phyloP scores from a whole-genome alignment of 2,888 invertebrate genomes.

The Lasioglossum lativentre region DNA sequence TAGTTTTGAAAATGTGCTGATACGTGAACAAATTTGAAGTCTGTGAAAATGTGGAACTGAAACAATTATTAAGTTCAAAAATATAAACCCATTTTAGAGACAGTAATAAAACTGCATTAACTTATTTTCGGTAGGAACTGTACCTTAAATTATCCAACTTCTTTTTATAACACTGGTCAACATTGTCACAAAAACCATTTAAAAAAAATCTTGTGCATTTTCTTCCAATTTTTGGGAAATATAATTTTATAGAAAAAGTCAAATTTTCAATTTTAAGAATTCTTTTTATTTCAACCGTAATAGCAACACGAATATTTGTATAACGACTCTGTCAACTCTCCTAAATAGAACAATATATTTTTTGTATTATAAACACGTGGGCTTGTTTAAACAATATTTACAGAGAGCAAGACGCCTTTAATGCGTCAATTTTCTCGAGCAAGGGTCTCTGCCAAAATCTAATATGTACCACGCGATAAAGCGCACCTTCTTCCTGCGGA shows the following conservation, averaged over 20 bases:
- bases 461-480: not conserved
- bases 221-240: too few relatives aligned
- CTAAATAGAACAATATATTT: not conserved
- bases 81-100: too few relatives aligned
- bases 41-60: too few relatives aligned
- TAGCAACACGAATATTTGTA: too few relatives aligned
- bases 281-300: not conserved
- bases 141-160: not conserved
- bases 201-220: not conserved
- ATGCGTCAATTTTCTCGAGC: not conserved
- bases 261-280: not conserved
- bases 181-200: not conserved
- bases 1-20: too few relatives aligned
- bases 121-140: not conserved
- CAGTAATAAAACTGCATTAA: too few relatives aligned
- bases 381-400: not conserved
- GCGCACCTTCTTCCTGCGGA: constrained; percentile 1
- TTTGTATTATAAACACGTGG: not conserved
- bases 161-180: not conserved
- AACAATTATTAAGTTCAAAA: too few relatives aligned
- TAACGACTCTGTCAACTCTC: too few relatives aligned
- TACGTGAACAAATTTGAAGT: too few relatives aligned
- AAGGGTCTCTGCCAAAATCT: not conserved
- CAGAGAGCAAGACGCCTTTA: not conserved
- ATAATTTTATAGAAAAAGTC: not conserved